A percentile compares a stretch with the other conserved stretches of the same genome.
phyloP scores from a whole-genome alignment of 2,113 vertebrate species.

The Aldabrachelys gigantea region DNA sequence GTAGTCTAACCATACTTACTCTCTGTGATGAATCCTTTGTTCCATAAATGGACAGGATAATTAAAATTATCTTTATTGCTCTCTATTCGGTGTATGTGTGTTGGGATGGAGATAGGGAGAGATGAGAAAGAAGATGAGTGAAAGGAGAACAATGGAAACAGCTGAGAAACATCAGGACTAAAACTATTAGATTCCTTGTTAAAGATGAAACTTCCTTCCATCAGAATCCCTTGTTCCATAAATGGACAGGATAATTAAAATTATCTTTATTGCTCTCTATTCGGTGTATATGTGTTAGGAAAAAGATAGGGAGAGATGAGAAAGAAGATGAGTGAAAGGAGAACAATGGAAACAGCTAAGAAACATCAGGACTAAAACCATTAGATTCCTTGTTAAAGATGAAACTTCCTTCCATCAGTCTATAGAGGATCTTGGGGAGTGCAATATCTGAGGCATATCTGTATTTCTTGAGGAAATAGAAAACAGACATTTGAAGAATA shows the following conservation, averaged over 20 bases:
- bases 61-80: conserved; percentile 42
- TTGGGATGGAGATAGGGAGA: conserved; percentile 48
- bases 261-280: conserved; percentile 58
- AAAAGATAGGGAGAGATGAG: conserved; percentile 41
- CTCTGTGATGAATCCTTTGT: conserved; percentile 1
- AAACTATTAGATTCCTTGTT: conserved; percentile 11
- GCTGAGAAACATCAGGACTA: conserved; percentile 40
- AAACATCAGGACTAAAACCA: conserved; percentile 43
- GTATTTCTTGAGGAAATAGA: not conserved
- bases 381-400: conserved; percentile 16
- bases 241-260: not conserved
- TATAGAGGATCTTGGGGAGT: not conserved
- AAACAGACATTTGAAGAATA: conserved; percentile 2
- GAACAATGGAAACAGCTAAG: conserved; percentile 1
- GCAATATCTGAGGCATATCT: not conserved
- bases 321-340: conserved; percentile 3
- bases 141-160: not conserved
- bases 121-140: not conserved
- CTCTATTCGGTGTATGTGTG: conserved; percentile 32
- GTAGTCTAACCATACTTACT: conserved; percentile 15
- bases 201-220: conserved; percentile 43
- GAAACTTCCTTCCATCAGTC: conserved; percentile 16
- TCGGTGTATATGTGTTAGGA: conserved; percentile 22
- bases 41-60: not conserved
- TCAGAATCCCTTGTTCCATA: conserved; percentile 5